Evolutionary conservation across 2,113 vertebrate species (phyloP), one percentile per base, ranked within the genome.

Genomic region (Clinocottus analis): DNA sequence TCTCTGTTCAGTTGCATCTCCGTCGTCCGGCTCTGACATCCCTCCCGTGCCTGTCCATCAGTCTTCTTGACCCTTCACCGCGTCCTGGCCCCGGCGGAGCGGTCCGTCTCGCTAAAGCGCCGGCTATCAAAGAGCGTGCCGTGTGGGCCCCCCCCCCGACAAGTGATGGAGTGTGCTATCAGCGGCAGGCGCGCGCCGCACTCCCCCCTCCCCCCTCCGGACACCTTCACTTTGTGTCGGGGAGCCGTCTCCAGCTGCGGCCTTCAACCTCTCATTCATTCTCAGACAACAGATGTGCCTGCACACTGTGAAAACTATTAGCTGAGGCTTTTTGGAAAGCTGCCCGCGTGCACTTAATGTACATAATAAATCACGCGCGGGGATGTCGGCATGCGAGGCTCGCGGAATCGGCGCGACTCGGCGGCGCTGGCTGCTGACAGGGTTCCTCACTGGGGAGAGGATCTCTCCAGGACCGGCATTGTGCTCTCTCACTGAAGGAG

Each of bases 71-170:
- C 71, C 33, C 43, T 72, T 73, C 68, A 61, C 63, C 49, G 56
- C 53, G 62, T 61, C 53, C 69, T 73, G 43, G 17, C 43, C 39
- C 43, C 39, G 17, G 64, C 21, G 29, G 79, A 78, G 68, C 8
- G 49, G 75, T 83, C 77, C 70, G 47, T 87, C 83, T 74, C 9
- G 79, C 70, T 63, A 62, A 88, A 82, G 68, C 49, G 82, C 69
- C 70, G 68, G 27, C 81, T 71, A 85, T 86, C 81, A 80, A 65
- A 76, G 74, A 53, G 65, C 56, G 55, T 17, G 60, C 76, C 41
- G 49, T 70, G 72, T 66, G 64, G 75, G n/a, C n/a, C n/a, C n/a
- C n/a, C n/a, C n/a, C n/a, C 73, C 51, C 17, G 72, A 76, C 29
- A 58, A 47, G 68, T 86, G 76, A 89, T 79, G 76, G 6, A 72